Percentiles rank a stretch among this genome's conserved stretches.
phyloP scores from a whole-genome alignment of 2,113 vertebrate genomes.

The Toxotes jaculatrix region DNA sequence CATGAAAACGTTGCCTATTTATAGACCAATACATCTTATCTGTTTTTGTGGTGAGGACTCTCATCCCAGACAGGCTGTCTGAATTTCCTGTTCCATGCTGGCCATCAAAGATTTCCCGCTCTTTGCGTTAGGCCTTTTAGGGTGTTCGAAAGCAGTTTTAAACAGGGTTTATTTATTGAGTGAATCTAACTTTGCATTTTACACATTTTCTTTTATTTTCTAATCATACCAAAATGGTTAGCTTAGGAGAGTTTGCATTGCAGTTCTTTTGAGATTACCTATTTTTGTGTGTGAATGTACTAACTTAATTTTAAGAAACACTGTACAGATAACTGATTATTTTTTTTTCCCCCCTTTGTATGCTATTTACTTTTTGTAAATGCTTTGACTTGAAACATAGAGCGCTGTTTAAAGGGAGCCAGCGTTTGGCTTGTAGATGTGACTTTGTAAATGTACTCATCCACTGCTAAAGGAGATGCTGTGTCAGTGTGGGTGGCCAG shows the following conservation, averaged over 20 bases:
- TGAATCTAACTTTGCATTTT: slow-evolving; percentile 36
- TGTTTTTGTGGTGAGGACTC: neutral
- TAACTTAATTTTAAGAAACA: slow-evolving; percentile 65
- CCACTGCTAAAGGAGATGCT: slow-evolving; percentile 46
- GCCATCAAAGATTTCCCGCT: slow-evolving; percentile 1
- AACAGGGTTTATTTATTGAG: slow-evolving; percentile 60
- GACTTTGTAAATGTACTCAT: slow-evolving; percentile 39
- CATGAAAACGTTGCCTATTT: neutral
- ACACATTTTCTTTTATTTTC: slow-evolving; percentile 24
- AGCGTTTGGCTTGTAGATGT: slow-evolving; percentile 31
- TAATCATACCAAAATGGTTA: slow-evolving; percentile 65
- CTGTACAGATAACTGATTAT: slow-evolving; percentile 71
- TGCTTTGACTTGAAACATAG: slow-evolving; percentile 62
- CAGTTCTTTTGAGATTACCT: slow-evolving; percentile 69
- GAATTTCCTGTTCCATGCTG: slow-evolving; percentile 31
- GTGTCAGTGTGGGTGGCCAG: slow-evolving; percentile 11
- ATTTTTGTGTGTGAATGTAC: slow-evolving; percentile 76
- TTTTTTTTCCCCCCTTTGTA: slow-evolving; percentile 42
- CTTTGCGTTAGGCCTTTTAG: neutral
- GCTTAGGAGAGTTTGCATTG: slow-evolving; percentile 63
- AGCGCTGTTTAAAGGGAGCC: slow-evolving; percentile 32
- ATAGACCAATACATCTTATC: slow-evolving; percentile 2
- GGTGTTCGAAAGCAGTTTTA: slow-evolving; percentile 29
- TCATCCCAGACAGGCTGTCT: slow-evolving; percentile 11
- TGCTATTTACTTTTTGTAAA: slow-evolving; percentile 68